Evolutionary conservation across 2,888 invertebrate genomes (phyloP).

Genomic region (Agonopterix alstromeriana): DNA sequence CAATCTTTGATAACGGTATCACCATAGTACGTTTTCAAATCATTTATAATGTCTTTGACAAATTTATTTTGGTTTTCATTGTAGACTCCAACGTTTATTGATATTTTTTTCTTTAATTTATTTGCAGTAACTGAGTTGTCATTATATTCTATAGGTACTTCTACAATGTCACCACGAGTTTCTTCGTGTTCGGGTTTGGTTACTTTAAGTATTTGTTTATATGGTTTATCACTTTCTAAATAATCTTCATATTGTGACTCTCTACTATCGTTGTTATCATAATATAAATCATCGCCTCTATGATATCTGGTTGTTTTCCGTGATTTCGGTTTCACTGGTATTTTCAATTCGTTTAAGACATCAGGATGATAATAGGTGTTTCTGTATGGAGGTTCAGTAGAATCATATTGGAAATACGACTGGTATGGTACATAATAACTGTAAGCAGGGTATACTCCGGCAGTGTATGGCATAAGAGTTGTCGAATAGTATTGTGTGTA

Average conservation of each 20-base stretch:
- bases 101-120: neutral
- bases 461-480: neutral
- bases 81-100: neutral
- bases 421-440: conserved; percentile 28
- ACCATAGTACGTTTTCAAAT: conserved; percentile 12
- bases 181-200: neutral
- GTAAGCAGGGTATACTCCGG: conserved; percentile 17
- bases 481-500: conserved; percentile 8
- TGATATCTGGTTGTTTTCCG: conserved; percentile 24
- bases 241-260: conserved; percentile 8
- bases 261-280: conserved; percentile 17
- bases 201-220: neutral
- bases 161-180: neutral
- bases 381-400: conserved; percentile 14
- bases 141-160: neutral
- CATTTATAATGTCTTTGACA: conserved; percentile 5
- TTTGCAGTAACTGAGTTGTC: neutral
- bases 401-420: conserved; percentile 24
- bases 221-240: conserved; percentile 7
- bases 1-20: conserved; percentile 27
- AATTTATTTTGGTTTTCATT: conserved; percentile 3
- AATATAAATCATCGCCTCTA: conserved; percentile 23
- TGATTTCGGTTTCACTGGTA: conserved; percentile 22
- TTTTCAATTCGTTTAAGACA: conserved; percentile 18
- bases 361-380: conserved; percentile 28